Base-by-base conservation (phyloP, 2,888 invertebrate species). In the Allygus modestus region DNA sequence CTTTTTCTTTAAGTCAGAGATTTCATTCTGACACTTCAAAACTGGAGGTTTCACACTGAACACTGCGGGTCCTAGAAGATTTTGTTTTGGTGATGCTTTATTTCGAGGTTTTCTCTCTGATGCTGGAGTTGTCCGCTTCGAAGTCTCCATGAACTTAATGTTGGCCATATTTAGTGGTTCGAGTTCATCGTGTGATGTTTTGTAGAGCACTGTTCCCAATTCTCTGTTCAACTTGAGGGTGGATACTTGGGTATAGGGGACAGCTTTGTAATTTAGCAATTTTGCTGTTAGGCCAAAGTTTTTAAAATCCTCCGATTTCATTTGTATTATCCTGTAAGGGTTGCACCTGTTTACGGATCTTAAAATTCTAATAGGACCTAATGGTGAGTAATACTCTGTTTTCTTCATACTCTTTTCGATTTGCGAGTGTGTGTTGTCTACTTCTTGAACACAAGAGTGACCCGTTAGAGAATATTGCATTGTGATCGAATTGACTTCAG, bases 361-460 rank as follows among this genome's bases (percentile, higher is more conserved):
- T 37, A 83, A 41, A 17, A 83, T 54, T 46, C 77, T 77, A 17
- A 83, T 61, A 20, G 77, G 41, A 15, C 75, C 77, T 41, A 73
- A 4, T 23, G 73, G 73, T n/a, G 73, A 73, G 51, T 20, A 73
- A 73, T 41, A 83, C 9, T 84, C 77, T 31, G 65, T 84, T 61
- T 84, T 84, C 11, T 58, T 43, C 79, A 79, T 61, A 31, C 79
- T 23, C 65, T 81, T 84, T 81, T 84, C 84, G 33, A 79, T 84
- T 31, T 65, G 23, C 20, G 65, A 41, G n/a, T 84, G 84, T 26
- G 84, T 65, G 41, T 28, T 61, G 77, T 84, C 65, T 51, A 84
- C 84, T 31, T 84, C 84, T 61, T 84, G 84, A 17, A 84, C 84
- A 61, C 84, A 77, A 9, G 77, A 84, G 41, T 77, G 84, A 17